Percentiles rank a stretch among this genome's conserved stretches.
These are phyloP conservation scores for Danaus chrysippus DNA, from an alignment of 2,888 invertebrate genomes.

Conservation along the genomic window DNA sequence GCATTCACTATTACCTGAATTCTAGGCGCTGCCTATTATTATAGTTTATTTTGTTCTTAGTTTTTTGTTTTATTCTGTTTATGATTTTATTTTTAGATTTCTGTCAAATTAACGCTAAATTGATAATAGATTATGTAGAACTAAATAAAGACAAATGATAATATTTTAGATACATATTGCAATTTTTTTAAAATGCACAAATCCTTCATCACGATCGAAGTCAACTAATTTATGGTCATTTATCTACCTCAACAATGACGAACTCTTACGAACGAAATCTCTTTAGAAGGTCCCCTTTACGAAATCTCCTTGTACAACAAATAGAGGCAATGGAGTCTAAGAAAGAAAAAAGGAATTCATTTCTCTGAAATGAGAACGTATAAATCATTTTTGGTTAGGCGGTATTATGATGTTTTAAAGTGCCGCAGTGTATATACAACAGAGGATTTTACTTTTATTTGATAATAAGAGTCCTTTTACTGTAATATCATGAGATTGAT, in stretches of 20 bases:
- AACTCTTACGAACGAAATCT: slow-evolving; percentile 47
- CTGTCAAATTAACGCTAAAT: too few species aligned
- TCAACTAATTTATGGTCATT: too few species aligned
- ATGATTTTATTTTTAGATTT: background rate
- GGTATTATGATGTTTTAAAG: background rate
- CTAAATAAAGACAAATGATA: background rate
- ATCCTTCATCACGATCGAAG: slow-evolving; percentile 5
- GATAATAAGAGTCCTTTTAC: background rate
- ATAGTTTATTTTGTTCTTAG: slow-evolving; percentile 6
- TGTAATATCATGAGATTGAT: background rate
- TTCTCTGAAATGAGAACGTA: too few species aligned
- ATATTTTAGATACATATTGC: background rate
- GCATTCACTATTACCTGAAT: too few species aligned
- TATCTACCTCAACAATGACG: slow-evolving; percentile 44
- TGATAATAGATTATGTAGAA: too few species aligned
- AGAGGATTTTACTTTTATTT: background rate
- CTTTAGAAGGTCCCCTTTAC: slow-evolving; percentile 42
- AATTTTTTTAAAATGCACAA: slow-evolving; percentile 3
- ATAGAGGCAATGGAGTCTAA: slow-evolving; percentile 42
- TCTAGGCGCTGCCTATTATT: slow-evolving; percentile 11
- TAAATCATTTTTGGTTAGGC: too few species aligned
- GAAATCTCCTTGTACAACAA: slow-evolving; percentile 44
- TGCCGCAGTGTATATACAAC: background rate
- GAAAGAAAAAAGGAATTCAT: too few species aligned
- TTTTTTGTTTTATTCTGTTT: slow-evolving; percentile 6